Base-by-base conservation (phyloP, 1,140 invertebrate species). In the Cydia amplana region DNA sequence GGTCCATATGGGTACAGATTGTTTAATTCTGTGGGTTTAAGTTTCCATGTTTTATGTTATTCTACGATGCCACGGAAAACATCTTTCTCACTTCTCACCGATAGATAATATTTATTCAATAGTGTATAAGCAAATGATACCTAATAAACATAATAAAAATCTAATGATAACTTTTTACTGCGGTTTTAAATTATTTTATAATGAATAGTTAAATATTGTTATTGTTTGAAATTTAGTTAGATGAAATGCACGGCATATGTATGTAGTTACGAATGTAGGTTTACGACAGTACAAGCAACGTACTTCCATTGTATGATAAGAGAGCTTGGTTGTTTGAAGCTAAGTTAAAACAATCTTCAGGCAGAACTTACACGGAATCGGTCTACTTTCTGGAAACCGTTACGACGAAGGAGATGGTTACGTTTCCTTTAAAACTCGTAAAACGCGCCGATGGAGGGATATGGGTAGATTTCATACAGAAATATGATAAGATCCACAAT, bases 1-100 rank as follows among this genome's bases (percentile, higher is more conserved):
- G 65, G 65, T 70, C 65, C 65, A 70, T 70, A 70, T 70, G 65
- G 64, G n/a, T 14, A 32, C 5, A 28, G 23, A 36, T 65, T 32
- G 65, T 70, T 40, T 70, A 70, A 70, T 70, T 70, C n/a, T 40
- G 32, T 70, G 25, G 23, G 28, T 70, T 40, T 40, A 36, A 20
- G 2, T 60, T 60, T 23, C 55, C 18, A 10, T 10, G 55, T 23
- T 60, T 60, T 60, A 12, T 23, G n/a, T 60, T 16, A 23, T 10
- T 1, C 9, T 9, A 60, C n/a, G n/a, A 23, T 4, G 20, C n/a
- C 55, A 23, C 16, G 20, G 20, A 23, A 60, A 23, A 60, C 5
- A 10, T 10, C 2, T 60, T 1, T n/a, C 14, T 60, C n/a, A n/a
- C n/a, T 20, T 60, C 2, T 10, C 55, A 3, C 55, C 20, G 51